Conservation (phyloP, 2,888 invertebrate genomes). For the Cetonia aurata region DNA sequence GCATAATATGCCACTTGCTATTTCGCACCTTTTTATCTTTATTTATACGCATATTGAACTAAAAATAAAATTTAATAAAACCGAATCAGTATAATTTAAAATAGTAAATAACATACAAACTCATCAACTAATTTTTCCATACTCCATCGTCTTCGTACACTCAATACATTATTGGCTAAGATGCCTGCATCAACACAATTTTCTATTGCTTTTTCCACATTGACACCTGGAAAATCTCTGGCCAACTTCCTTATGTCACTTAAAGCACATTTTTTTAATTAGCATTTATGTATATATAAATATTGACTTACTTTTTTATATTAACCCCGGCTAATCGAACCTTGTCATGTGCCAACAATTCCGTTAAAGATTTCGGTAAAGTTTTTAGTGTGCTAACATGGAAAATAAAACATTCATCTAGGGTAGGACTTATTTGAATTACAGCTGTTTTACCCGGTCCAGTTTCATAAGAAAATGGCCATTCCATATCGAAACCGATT, state of each 20-base stretch:
- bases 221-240: constrained; percentile 72
- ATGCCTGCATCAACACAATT: constrained; percentile 73
- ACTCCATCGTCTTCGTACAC: constrained; percentile 71
- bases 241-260: constrained; percentile 75
- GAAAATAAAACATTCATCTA: constrained; percentile 71
- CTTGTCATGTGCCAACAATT: constrained; percentile 71
- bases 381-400: constrained; percentile 71
- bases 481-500: constrained; percentile 77
- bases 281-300: constrained; percentile 21
- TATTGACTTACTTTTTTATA: constrained; percentile 71
- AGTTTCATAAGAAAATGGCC: constrained; percentile 74
- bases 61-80: constrained; percentile 35
- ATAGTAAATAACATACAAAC: constrained; percentile 64
- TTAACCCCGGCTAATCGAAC: constrained; percentile 74
- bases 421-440: constrained; percentile 73
- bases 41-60: constrained; percentile 69
- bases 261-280: constrained; percentile 50
- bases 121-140: constrained; percentile 71
- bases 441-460: constrained; percentile 73
- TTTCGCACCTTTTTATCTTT: constrained; percentile 72
- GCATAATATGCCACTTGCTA: constrained; percentile 73
- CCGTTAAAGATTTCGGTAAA: constrained; percentile 70
- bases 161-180: constrained; percentile 70
- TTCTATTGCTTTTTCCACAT: constrained; percentile 68
- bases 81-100: constrained; percentile 17